Evolutionary conservation across 2,113 vertebrate species (phyloP).

Genomic region (Phoenicopterus ruber): DNA sequence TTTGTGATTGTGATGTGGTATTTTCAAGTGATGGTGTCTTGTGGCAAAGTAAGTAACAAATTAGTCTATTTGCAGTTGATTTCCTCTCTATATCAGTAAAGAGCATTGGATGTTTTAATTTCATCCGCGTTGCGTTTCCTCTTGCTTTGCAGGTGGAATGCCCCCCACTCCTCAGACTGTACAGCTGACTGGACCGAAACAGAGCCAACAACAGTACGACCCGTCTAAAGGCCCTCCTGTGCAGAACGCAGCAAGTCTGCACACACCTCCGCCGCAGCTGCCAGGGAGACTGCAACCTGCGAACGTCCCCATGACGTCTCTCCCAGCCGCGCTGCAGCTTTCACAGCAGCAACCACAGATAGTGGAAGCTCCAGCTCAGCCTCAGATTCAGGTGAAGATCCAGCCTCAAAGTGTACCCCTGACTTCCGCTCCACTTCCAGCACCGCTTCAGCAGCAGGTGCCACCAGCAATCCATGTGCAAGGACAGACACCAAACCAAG

Average conservation of each 20-base stretch:
- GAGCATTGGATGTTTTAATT: background rate
- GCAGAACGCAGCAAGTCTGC: constrained; percentile 90
- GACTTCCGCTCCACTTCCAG: constrained; percentile 74
- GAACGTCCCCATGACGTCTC: constrained; percentile 54
- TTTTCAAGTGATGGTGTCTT: constrained; percentile 51
- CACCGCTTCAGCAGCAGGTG: constrained; percentile 81
- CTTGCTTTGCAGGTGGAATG: constrained; percentile 84
- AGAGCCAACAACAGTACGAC: constrained; percentile 90
- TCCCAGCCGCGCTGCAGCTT: constrained; percentile 79
- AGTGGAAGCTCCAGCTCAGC: constrained; percentile 72
- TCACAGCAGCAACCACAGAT: constrained; percentile 78
- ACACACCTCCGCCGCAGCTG: constrained; percentile 88
- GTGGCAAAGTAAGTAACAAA: constrained; percentile 56
- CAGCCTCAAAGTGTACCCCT: constrained; percentile 69
- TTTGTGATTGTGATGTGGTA: constrained; percentile 44
- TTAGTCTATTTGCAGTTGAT: background rate
- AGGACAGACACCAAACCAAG: constrained; percentile 69
- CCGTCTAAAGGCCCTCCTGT: constrained; percentile 91
- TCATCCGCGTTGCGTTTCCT: constrained; percentile 32
- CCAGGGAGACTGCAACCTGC: constrained; percentile 78
- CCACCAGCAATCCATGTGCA: constrained; percentile 80
- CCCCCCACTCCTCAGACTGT: constrained; percentile 87
- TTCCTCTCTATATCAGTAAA: background rate
- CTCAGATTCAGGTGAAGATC: constrained; percentile 81
- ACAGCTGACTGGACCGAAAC: constrained; percentile 89